Base-by-base conservation (phyloP, 2,888 invertebrate genomes). In the Apodemia zela region DNA sequence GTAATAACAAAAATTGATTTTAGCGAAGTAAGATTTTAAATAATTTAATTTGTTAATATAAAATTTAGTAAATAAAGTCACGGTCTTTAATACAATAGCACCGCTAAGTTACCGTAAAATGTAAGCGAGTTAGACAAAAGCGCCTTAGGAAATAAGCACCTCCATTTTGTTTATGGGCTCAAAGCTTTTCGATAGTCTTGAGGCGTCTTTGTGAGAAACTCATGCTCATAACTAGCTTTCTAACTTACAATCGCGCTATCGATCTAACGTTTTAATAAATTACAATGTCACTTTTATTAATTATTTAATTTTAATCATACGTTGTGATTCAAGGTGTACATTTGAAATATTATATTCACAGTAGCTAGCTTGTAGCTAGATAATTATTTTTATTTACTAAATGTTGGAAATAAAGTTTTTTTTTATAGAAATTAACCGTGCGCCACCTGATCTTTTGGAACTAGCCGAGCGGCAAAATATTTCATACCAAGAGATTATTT, bases 141-240 rank as follows among this genome's bases (percentile, higher is more conserved):
- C 45, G 68, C 67, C 68, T 64, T 8, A 68, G 68, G 68, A 67
- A 66, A 64, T 47, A 61, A 68, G 63, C 63, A 63, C 66, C 65
- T 59, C 64, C 54, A 49, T 35, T 29, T 68, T 64, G 64, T 68
- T 68, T 68, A 68, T 63, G 63, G 29, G 65, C 66, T 64, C 59
- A 64, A 68, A 65, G 63, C 65, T 54, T 65, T 60, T 59, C 65
- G 66, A 68, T 67, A 68, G 62, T 67, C 68, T 66, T 51, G 57
- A 62, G 68, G 68, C 68, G 67, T 67, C 67, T 58, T 60, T 63
- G 60, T 62, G 60, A 64, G 63, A 66, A 61, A 68, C 64, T 65
- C 63, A 68, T 64, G 57, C 49, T 49, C 51, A 8, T 33, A 60
- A 59, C 63, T 42, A 62, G 60, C 66, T 68, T 68, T 68, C 66